phyloP scores from a whole-genome alignment of 2,113 vertebrate species.

The Strix aluco region DNA sequence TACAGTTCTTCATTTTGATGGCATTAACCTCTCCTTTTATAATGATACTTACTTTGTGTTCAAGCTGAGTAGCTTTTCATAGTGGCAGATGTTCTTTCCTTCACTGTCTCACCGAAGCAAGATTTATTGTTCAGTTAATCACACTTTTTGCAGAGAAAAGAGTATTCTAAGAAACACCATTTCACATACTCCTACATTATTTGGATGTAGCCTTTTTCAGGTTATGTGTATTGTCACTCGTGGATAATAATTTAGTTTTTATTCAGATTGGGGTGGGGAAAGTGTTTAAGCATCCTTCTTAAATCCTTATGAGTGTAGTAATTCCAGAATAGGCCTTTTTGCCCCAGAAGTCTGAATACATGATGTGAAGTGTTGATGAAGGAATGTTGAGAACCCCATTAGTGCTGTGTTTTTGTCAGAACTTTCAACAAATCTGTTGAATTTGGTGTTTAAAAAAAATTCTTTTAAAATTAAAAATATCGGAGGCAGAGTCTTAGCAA shows the following conservation, averaged over 20 bases:
- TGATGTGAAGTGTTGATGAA: neutral
- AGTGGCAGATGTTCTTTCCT: slow-evolving; percentile 2
- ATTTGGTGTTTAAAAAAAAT: neutral
- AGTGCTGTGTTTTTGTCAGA: neutral
- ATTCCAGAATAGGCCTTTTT: neutral
- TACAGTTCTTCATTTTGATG: neutral
- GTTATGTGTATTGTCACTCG: neutral
- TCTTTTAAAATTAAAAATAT: neutral
- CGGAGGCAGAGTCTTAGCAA: neutral
- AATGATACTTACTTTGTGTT: neutral
- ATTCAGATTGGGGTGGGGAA: neutral
- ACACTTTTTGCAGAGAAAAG: neutral
- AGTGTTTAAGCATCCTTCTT: neutral
- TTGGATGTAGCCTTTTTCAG: neutral
- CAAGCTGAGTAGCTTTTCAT: neutral
- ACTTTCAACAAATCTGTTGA: neutral
- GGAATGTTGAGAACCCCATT: neutral
- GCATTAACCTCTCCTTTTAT: neutral
- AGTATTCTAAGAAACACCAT: neutral
- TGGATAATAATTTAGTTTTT: neutral
- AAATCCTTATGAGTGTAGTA: neutral
- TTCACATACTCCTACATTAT: neutral
- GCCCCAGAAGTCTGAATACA: neutral
- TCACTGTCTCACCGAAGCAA: neutral
- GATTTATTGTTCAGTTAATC: slow-evolving; percentile 14